Conservation (phyloP, 2,888 invertebrate species). For the Seira sanloemensis region DNA sequence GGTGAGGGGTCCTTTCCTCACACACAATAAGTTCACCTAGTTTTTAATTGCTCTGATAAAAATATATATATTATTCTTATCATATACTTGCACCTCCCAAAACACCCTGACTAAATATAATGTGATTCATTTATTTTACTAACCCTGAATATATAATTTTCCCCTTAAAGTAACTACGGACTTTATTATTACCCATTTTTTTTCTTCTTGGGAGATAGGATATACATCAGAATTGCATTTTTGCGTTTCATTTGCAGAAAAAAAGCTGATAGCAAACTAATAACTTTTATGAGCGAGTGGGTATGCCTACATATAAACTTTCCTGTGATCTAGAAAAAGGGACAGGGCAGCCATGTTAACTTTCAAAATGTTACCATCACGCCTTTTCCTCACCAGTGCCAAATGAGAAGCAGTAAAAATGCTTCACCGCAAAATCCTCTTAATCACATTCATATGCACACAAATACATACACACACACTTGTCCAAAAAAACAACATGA, state of each 20-base stretch:
- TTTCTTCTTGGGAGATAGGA: too few relatives aligned
- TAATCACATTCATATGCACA: background rate
- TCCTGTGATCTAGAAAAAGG: slow-evolving; percentile 32
- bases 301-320: too few relatives aligned
- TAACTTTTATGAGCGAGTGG: too few relatives aligned
- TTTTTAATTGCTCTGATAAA: slow-evolving; percentile 56
- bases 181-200: background rate
- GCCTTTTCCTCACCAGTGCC: too few relatives aligned
- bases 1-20: slow-evolving; percentile 15
- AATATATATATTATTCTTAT: background rate
- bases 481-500: slow-evolving; percentile 21
- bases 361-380: background rate
- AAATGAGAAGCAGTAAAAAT: too few relatives aligned
- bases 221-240: background rate
- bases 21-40: slow-evolving; percentile 31
- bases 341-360: slow-evolving; percentile 43
- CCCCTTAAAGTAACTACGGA: background rate
- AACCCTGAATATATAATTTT: background rate
- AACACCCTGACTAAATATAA: background rate
- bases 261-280: too few relatives aligned
- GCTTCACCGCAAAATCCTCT: too few relatives aligned
- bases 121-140: background rate
- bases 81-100: background rate
- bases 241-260: background rate
- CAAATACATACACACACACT: slow-evolving; percentile 1